Evolutionary conservation across 2,888 invertebrate genomes (phyloP), one percentile per base, ranked within the genome.

Genomic region (Gari tellinella): DNA sequence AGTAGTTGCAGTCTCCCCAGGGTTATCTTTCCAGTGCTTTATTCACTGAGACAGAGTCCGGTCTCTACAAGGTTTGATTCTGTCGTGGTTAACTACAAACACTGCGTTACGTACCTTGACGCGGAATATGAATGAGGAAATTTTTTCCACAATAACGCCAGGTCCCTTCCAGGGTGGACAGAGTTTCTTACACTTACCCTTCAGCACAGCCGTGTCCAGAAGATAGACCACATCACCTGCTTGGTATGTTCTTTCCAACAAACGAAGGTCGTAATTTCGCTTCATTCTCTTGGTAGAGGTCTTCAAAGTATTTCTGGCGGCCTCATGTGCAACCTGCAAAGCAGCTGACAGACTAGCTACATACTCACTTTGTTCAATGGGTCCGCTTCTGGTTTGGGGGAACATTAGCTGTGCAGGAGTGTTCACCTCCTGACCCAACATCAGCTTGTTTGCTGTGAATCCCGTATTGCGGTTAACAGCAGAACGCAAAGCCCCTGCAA

Each of bases 101-200:
- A 64, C 48, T 0, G 70, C 25, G 15, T 70, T 70, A 15, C 40
- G 19, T 15, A 64, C 12, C 10, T 52, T 61, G 1, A 72, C 66
- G 38, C 52, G 40, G 31, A 62, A 74, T 19, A 74, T 41, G 12
- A 37, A 48, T 14, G 72, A 40, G 0, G 79, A 65, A 8, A 79
- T 5, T 26, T 53, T 63, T 12, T 61, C 49, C 12, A 58, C 51
- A 25, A 79, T 64, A 0, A 79, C 38, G 0, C 46, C 70, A 3
- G 72, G 74, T 0, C 78, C 74, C 31, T 64, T 72, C 74, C 74
- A 74, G 0, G 67, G 72, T 0, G 72, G 37, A 5, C 43, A 15
- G 17, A 78, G 45, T 23, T 78, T 60, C 5, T 23, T 37, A 25
- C 60, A 49, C 31, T 62, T 0, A 17, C 62, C 62, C 43, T 52